Base-by-base conservation (phyloP, 2,797 vertebrate genomes). In the Onychomys leucogaster region DNA sequence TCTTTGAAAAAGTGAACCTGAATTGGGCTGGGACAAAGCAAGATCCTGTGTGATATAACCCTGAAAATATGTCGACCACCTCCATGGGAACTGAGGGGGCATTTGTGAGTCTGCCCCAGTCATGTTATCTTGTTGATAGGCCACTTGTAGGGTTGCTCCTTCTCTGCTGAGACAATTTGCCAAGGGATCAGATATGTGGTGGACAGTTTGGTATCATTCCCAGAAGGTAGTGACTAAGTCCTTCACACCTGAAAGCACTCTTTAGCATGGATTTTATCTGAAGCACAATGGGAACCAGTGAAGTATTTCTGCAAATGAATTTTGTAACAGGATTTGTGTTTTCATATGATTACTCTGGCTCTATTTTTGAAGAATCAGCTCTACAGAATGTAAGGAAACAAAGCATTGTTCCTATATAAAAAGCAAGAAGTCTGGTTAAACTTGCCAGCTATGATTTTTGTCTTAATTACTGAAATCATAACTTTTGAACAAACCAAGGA, bases 221-320 rank as follows among this genome's bases (percentile, higher is more conserved):
- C 16, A 89, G 83, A 65, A 59, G 65, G 13, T 14, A 57, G 34
- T 84, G 78, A 96, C 13, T 89, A 77, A 76, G 17, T 88, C 61
- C 76, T 97, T 96, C 63, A 75, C 94, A 89, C 13, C 37, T 23
- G 37, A 81, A 94, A 89, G 71, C n/a, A 81, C 13, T 10, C 57
- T 43, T 37, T 46, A 80, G 77, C 71, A 89, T 67, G 84, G 85
- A 61, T 94, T 96, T 94, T 77, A 83, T 95, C 86, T 91, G 37
- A 88, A 89, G 32, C n/a, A 92, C 88, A 92, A 55, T 94, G 61
- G 89, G 83, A 96, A 34, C 25, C 92, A 81, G 57, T 43, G 71
- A 93, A 88, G n/a, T 49, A 75, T 17, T 80, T 96, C 82, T 82
- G 41, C 67, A 95, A 82, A 55, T 63, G 73, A 65, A 57, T 46